Conservation (phyloP, 2,888 invertebrate genomes). For the Aricia artaxerxes region DNA sequence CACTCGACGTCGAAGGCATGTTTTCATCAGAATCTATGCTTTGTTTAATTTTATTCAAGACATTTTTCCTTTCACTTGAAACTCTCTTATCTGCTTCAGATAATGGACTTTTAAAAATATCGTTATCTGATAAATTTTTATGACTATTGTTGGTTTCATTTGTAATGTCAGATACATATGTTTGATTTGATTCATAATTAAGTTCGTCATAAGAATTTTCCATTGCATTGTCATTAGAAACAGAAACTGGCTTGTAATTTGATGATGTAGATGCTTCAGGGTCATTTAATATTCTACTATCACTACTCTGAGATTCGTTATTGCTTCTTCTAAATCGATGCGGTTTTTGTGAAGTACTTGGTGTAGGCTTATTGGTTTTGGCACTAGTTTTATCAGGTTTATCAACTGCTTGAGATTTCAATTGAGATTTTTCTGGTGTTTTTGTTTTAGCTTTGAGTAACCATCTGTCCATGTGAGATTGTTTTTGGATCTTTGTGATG, state of each 20-base stretch:
- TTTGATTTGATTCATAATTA: constrained; percentile 5
- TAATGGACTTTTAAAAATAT: constrained; percentile 13
- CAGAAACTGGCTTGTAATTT: constrained; percentile 34
- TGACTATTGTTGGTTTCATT: constrained; percentile 7
- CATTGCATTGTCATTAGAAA: neutral
- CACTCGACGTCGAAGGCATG: neutral
- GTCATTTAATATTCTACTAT: constrained; percentile 39
- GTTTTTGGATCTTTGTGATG: constrained; percentile 71
- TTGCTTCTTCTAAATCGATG: constrained; percentile 53
- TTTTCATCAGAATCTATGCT: constrained; percentile 6
- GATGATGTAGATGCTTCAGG: constrained; percentile 56
- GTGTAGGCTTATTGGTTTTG: constrained; percentile 43
- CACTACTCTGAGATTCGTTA: constrained; percentile 52
- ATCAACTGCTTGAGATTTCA: constrained; percentile 45
- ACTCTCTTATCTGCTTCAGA: neutral
- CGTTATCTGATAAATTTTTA: neutral
- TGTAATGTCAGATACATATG: neutral
- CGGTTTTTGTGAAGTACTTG: constrained; percentile 44
- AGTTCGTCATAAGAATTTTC: constrained; percentile 26
- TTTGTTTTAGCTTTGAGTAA: constrained; percentile 75
- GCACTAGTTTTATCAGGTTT: constrained; percentile 34
- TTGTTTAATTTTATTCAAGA: constrained; percentile 15
- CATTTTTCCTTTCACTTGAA: neutral
- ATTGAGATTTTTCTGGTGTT: constrained; percentile 67
- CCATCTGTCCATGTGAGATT: constrained; percentile 78